phyloP scores from a whole-genome alignment of 2,113 vertebrate species.

The Arizona elegans region DNA sequence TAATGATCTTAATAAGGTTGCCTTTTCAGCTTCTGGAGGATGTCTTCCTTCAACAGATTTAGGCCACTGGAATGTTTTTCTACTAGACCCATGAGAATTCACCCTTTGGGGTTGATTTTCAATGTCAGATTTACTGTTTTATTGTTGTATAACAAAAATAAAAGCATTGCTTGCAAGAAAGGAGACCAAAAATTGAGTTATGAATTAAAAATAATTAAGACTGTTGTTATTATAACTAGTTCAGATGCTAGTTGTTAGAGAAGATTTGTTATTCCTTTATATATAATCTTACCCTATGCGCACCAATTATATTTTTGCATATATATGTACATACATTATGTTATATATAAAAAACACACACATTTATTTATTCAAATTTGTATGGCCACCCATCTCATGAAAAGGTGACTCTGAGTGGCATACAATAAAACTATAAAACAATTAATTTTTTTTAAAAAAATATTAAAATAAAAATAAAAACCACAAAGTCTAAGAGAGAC shows the following conservation, averaged over 20 bases:
- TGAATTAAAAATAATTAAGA: conserved; percentile 13
- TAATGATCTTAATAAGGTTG: neutral
- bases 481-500: neutral
- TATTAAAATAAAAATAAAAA: neutral
- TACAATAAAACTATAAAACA: neutral
- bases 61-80: neutral
- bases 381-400: neutral
- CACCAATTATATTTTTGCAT: neutral
- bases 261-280: neutral
- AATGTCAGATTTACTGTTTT: neutral
- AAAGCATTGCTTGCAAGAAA: neutral
- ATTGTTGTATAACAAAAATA: neutral
- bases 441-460: neutral
- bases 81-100: neutral
- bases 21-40: neutral
- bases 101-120: neutral
- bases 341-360: neutral
- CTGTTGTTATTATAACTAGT: neutral
- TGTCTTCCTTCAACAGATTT: neutral
- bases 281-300: neutral
- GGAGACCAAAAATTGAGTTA: neutral
- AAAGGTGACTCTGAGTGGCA: neutral
- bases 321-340: conserved; percentile 22
- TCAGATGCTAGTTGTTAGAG: neutral
- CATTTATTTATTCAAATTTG: neutral